Evolutionary conservation across 2,797 vertebrate genomes (phyloP), one percentile per base, ranked within the genome.

Genomic region (Luscinia luscinia): DNA sequence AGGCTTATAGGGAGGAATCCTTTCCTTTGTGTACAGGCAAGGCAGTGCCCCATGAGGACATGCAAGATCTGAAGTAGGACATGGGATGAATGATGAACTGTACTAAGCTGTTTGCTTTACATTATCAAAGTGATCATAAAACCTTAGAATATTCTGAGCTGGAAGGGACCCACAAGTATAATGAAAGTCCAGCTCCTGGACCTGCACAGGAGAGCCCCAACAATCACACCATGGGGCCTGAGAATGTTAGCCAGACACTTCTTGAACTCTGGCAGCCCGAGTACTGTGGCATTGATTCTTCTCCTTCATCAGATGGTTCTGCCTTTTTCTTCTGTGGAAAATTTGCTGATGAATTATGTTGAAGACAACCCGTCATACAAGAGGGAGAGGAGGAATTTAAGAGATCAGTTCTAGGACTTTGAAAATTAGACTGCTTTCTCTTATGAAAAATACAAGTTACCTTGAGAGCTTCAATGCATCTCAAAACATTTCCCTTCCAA

Each of bases 401-500:
- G 66, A 68, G 16, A 24, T 73, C 20, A 24, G 2, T 86, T 86
- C 8, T 41, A 84, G 54, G 83, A 62, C n/a, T 89, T 54, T 40
- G 23, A 76, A 84, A 92, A 70, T 77, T 23, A 68, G 9, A 43
- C 30, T 40, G 9, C 28, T 78, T 90, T 91, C 59, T 80, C 34
- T 38, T 85, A 30, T 6, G 7, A 75, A 72, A 90, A 88, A 49
- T 73, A 62, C 0, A 3, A 32, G 55, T 76, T 94, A 36, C 69
- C 11, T 54, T 91, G 61, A 51, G 49, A 74, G 18, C 55, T 91
- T 85, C 49, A 26, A 1, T 51, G 28, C 48, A 45, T 86, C 49
- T 93, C 23, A 28, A 92, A 72, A 20, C 18, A 28, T 82, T 78
- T 90, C 23, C 15, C 17, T 79, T 91, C 75, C 78, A 83, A 22